Base-by-base conservation (phyloP, 2,797 vertebrate species). In the Acridotheres tristis region DNA sequence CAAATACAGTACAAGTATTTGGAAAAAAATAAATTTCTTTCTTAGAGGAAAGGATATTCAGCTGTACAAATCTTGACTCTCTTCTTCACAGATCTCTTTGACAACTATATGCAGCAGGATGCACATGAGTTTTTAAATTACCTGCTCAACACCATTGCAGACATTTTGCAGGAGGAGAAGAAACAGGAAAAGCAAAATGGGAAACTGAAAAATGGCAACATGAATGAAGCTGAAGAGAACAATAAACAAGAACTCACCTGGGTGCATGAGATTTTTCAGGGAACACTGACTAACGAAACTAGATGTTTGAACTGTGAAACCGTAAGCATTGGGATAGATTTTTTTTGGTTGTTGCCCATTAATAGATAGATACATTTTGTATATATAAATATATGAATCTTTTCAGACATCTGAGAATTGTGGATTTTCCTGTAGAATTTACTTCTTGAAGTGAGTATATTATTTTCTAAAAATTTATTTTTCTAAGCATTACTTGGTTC, bases 31-130 rank as follows among this genome's bases (percentile, higher is more conserved):
- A 30, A 48, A 30, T 79, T 62, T 38, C 14, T 87, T 73, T 85
- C 34, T 66, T 77, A 69, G 88, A 67, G 13, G 43, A 72, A 84
- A 86, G 42, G 32, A 29, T 57, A 26, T 38, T 90, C 26, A 63
- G 11, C 38, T 88, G 61, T 68, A 75, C 76, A 91, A 92, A 78
- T 81, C 45, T 81, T 4, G 4, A 40, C 71, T 83, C 87, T 97
- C 79, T 97, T 73, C 74, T 95, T 96, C 92, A 53, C 98, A 99
- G 99, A 99, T 98, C 98, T 99, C 96, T 99, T 99, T 88, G 99
- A 99, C 96, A 99, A 99, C 98, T 99, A 99, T 98, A 99, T 99
- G 99, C 99, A 99, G 93, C 99, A 99, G 97, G 99, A 99, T 29
- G 99, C 99, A 58, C 99, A 99, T 6, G 99, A 99, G 82, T 99